Evolutionary conservation across 2,888 invertebrate species (phyloP).

Genomic region (Cistogaster globosa): DNA sequence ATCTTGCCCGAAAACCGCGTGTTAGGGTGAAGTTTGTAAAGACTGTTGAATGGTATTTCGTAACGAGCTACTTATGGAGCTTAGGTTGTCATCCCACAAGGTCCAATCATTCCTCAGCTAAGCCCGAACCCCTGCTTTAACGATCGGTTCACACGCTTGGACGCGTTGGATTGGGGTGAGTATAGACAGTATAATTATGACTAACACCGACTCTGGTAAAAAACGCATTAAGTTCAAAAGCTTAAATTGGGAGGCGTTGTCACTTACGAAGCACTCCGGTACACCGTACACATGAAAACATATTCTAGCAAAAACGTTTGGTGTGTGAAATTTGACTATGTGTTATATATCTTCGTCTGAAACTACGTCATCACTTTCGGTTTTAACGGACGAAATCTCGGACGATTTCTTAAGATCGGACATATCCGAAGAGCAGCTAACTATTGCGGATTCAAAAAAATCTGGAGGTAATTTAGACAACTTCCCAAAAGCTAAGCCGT

Average conservation of each 20-base stretch:
- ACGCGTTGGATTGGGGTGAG: slow-evolving; percentile 77
- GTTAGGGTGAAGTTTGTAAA: slow-evolving; percentile 31
- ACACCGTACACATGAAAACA: slow-evolving; percentile 74
- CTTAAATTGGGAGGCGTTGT: slow-evolving; percentile 71
- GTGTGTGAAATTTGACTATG: slow-evolving; percentile 23
- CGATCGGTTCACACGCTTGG: slow-evolving; percentile 77
- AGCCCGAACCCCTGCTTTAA: slow-evolving; percentile 74
- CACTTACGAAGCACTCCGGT: slow-evolving; percentile 70
- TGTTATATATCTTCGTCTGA: neutral
- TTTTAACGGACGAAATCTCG: neutral
- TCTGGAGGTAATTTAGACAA: neutral
- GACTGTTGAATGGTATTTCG: slow-evolving; percentile 35
- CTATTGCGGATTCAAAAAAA: neutral
- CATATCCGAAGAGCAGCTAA: neutral
- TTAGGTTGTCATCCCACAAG: slow-evolving; percentile 51
- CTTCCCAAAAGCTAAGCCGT: slow-evolving; percentile 53
- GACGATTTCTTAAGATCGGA: neutral
- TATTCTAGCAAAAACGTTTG: slow-evolving; percentile 52
- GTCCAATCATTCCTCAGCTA: slow-evolving; percentile 58
- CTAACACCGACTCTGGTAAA: slow-evolving; percentile 53
- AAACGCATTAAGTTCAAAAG: slow-evolving; percentile 51
- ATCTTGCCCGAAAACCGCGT: slow-evolving; percentile 10
- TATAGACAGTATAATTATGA: slow-evolving; percentile 73
- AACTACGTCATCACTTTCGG: too few species aligned
- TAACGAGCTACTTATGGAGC: slow-evolving; percentile 27